Conservation (phyloP, 2,888 invertebrate species). For the Blomia tropicalis region DNA sequence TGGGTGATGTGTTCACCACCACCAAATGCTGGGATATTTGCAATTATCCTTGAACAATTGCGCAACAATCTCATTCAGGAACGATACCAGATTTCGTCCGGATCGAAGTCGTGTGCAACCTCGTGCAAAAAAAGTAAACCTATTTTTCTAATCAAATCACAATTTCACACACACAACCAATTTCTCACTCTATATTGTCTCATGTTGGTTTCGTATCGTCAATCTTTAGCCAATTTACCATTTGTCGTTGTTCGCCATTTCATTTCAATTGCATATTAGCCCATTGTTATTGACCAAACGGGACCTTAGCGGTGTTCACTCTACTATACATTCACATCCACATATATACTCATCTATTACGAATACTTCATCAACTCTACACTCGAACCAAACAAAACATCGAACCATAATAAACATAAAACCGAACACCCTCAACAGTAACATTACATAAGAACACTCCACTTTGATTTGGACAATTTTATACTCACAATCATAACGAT, state of each 20-base stretch:
- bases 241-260: not conserved
- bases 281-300: too few relatives aligned
- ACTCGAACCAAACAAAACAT: slow-evolving; percentile 4
- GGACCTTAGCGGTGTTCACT: slow-evolving; percentile 1
- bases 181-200: not conserved
- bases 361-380: not conserved
- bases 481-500: not conserved
- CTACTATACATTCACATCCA: not conserved
- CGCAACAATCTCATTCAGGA: not conserved
- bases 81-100: too few relatives aligned
- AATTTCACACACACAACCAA: not conserved
- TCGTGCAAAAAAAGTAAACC: not conserved
- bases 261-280: too few relatives aligned
- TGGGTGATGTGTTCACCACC: too few relatives aligned
- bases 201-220: not conserved
- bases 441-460: not conserved
- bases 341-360: not conserved
- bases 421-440: not conserved
- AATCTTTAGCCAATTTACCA: not conserved
- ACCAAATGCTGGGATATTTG: slow-evolving; percentile 7
- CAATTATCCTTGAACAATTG: not conserved
- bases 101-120: not conserved
- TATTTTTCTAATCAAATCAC: not conserved
- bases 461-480: slow-evolving; percentile 3
- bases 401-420: too few relatives aligned